phyloP scores from a whole-genome alignment of 23 tunicate species.

The Ciona savignyi region DNA sequence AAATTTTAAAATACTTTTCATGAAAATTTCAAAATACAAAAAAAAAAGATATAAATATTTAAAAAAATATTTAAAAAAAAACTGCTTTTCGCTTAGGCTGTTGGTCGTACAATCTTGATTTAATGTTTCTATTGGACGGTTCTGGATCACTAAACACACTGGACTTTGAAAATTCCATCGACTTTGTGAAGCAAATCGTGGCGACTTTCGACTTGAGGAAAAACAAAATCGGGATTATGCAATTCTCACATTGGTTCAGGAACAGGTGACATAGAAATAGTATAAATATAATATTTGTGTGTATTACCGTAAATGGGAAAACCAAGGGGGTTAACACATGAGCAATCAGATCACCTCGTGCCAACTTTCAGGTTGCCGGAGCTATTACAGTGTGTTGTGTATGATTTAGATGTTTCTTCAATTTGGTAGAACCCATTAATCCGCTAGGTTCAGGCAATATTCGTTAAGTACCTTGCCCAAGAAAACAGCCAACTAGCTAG shows the following conservation, averaged over 20 bases:
- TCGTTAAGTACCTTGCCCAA: too few relatives aligned
- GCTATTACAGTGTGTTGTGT: too few relatives aligned
- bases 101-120: constrained; percentile 9
- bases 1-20: too few relatives aligned
- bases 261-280: constrained; percentile 3
- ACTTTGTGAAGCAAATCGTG: constrained; percentile 29
- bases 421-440: too few relatives aligned
- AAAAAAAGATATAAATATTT: neutral
- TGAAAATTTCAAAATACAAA: too few relatives aligned
- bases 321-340: neutral
- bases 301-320: neutral
- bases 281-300: neutral
- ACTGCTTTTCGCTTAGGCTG: neutral
- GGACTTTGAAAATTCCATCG: constrained; percentile 20
- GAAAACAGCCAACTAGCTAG: too few relatives aligned
- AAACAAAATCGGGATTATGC: constrained; percentile 48
- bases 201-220: constrained; percentile 10
- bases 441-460: too few relatives aligned
- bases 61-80: too few relatives aligned
- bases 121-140: constrained; percentile 57
- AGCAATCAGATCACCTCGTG: too few relatives aligned
- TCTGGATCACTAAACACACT: constrained; percentile 23
- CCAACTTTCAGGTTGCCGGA: too few relatives aligned
- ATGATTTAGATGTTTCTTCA: too few relatives aligned
- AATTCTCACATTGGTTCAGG: constrained; percentile 43